Base-by-base conservation (phyloP, 2,113 vertebrate genomes). In the Lophochroa leadbeateri region DNA sequence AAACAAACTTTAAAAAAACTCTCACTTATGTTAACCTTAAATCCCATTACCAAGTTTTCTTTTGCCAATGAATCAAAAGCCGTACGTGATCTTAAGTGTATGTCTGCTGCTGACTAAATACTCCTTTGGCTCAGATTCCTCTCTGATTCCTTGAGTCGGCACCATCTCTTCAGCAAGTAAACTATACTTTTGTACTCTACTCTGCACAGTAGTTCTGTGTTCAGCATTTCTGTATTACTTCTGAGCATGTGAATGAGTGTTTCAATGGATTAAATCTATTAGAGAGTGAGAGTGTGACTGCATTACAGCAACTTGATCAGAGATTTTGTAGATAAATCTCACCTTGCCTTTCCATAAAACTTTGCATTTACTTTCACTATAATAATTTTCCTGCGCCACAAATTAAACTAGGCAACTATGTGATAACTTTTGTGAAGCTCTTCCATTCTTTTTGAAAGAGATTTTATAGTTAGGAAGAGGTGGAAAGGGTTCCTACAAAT, bases 21-120 rank as follows among this genome's bases (percentile, higher is more conserved):
- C 4, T 44, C 17, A 44, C 0, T 0, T 23, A 9, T 47, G 9
- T 35, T 35, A 29, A 29, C 10, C 67, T 33, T 57, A 61, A 60
- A 46, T 70, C 29, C 23, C 29, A 50, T 37, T 76, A 6, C 14
- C 8, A 41, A 44, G 4, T 35, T 44, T 68, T 80, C 15, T 79
- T 90, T 76, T 43, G 52, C 4, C 7, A 27, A 5, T 50, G 13
- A 28, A 23, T 37, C 25, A 24, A 37, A 25, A 79, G 13, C 12
- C 10, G 24, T 37, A 52, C 27, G 10, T 71, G n/a, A 57, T 18
- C 18, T 75, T 49, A n/a, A 84, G 39, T 64, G 18, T 60, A 17
- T 55, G 37, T 18, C 25, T 70, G 7, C 24, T 2, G 0, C 31
- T 63, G 20, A 23, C 20, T 65, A 64, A 65, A 61, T 29, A 55